Evolutionary conservation across 2,888 invertebrate genomes (phyloP), one percentile per base, ranked within the genome.

Genomic region (Catocala sponsa): DNA sequence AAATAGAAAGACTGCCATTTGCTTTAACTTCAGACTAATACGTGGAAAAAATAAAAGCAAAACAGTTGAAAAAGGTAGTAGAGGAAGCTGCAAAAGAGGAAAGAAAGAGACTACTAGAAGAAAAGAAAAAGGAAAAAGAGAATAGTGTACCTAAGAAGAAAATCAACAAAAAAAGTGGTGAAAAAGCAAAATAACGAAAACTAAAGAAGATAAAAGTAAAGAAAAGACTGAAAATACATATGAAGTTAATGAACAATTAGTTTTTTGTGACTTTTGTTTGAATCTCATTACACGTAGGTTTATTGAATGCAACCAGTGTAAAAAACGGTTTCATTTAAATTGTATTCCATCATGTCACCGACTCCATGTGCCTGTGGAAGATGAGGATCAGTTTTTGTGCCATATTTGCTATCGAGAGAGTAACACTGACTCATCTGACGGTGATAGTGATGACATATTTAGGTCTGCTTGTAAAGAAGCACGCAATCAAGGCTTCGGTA

Each of bases 401-500:
- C 58, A 63, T 13, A 52, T 52, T 10, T 59, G 63, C 49, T 63
- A 59, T 33, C 32, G 55, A 43, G 63, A 59, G 51, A 55, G 55
- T 55, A 55, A 44, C 25, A 55, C 55, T 43, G 55, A 55, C 55
- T 55, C 55, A 46, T 55, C 55, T 25, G 55, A 44, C 33, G 12
- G 11, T 44, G 55, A 55, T 43, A 15, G 12, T 42, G 46, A 55
- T 55, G 38, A 7, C 13, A 41, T 52, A 12, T 52, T 52, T 52
- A 42, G 10, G 5, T 15, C 51, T 52, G 13, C 48, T 48, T 11
- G 48, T 48, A 6, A 48, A 48, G 32, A 48, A 48, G 32, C 32
- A 11, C 32, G 48, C 9, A 11, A 32, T 0, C 48, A 48, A 48
- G 48, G 48, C 11, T 48, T 48, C n/a, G 43, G 4, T 48, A 48